Conservation (phyloP, 2,888 invertebrate genomes). For the Troides helena region DNA sequence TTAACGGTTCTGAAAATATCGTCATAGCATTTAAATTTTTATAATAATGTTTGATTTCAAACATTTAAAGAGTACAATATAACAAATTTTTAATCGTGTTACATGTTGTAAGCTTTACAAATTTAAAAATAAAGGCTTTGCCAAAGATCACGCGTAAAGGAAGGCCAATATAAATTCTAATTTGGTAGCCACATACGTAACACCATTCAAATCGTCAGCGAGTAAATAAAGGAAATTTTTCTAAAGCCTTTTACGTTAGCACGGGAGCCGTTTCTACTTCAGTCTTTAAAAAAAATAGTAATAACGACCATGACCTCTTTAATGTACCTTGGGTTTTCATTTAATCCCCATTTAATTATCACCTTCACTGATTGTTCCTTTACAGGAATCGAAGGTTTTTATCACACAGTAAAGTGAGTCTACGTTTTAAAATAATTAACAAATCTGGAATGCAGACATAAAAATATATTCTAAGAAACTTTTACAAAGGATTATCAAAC, state of each 20-base stretch:
- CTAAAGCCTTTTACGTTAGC: constrained; percentile 24
- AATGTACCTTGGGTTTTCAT: background rate
- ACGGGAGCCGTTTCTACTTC: constrained; percentile 24
- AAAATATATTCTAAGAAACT: too few relatives aligned
- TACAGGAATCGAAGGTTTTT: background rate
- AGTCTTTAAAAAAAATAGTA: constrained; percentile 10
- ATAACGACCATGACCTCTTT: constrained; percentile 5
- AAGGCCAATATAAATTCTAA: constrained; percentile 25
- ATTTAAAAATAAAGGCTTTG: constrained; percentile 1
- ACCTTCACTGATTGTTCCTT: background rate
- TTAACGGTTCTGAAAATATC: too few relatives aligned
- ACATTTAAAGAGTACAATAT: background rate
- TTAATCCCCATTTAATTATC: background rate
- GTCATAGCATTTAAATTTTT: background rate
- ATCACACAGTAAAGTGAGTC: too few relatives aligned
- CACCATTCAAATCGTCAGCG: constrained; percentile 27
- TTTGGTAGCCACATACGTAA: constrained; percentile 22
- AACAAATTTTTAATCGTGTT: background rate
- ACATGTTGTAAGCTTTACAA: background rate
- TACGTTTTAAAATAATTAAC: too few relatives aligned
- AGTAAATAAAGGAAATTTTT: constrained; percentile 25
- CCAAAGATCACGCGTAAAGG: constrained; percentile 13
- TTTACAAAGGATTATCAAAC: too few relatives aligned
- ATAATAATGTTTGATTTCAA: background rate
- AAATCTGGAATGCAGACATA: too few relatives aligned